phyloP scores from a whole-genome alignment of 2,888 invertebrate genomes.

The Chironomus tentans region DNA sequence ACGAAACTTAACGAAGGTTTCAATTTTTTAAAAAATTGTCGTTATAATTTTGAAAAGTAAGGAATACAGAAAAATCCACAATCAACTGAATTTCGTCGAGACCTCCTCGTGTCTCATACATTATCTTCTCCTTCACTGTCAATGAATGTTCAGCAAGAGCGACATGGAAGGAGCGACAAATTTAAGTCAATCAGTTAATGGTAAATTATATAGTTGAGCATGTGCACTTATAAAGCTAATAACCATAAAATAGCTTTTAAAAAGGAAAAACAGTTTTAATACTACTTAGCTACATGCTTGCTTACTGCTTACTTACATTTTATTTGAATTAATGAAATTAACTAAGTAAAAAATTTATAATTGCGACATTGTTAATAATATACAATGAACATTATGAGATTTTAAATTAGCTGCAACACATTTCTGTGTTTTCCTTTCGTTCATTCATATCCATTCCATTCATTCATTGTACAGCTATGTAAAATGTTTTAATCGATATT shows the following conservation, averaged over 20 bases:
- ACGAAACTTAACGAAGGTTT: neutral
- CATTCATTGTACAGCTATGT: neutral
- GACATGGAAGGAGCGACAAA: slow-evolving; percentile 6
- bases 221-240: slow-evolving; percentile 4
- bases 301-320: too few relatives aligned
- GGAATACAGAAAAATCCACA: too few relatives aligned
- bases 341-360: neutral
- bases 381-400: neutral
- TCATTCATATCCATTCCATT: too few relatives aligned
- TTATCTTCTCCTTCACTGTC: too few relatives aligned
- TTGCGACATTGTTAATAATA: slow-evolving; percentile 15
- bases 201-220: slow-evolving; percentile 11
- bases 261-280: slow-evolving; percentile 12
- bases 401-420: neutral
- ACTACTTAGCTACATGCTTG: neutral
- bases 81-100: too few relatives aligned
- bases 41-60: too few relatives aligned
- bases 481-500: neutral
- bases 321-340: too few relatives aligned
- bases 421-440: neutral
- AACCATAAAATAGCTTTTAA: slow-evolving; percentile 15
- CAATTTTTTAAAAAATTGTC: too few relatives aligned
- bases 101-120: too few relatives aligned
- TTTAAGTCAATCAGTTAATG: slow-evolving; percentile 16
- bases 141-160: neutral